Evolutionary conservation across 2,113 vertebrate genomes (phyloP), one percentile per base, ranked within the genome.

Genomic region (Phylloscopus trochiloides): DNA sequence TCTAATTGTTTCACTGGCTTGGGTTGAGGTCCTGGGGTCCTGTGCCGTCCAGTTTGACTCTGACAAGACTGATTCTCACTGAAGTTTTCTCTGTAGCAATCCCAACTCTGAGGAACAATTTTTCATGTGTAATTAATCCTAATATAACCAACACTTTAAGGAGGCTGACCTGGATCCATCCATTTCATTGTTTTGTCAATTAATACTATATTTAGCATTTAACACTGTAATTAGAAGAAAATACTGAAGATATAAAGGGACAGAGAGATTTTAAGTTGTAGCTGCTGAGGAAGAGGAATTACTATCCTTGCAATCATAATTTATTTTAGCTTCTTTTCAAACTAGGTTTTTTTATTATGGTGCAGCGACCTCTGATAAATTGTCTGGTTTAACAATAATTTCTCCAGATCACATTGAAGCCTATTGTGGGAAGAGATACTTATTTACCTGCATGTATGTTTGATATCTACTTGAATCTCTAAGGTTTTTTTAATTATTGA

Each of bases 101-200:
- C 73, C 25, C 32, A 84, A 14, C 16, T 63, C 24, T 54, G 51
- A 89, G 57, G 36, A 93, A 16, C 34, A 74, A 42, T 77, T 84
- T 89, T 80, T 92, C 43, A 16, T 36, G 10, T 94, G 55, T 77
- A 77, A 86, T 94, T 91, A 86, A 68, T 77, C 22, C 34, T 28
- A 21, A 58, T 80, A 84, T 87, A 86, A 50, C 47, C 29, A 86
- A 3, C 34, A 16, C 13, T 91, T 89, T 17, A 29, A 71, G 80
- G 80, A 86, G 76, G 72, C 47, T 91, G 76, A 84, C 80, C 73
- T 77, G 51, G 18, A 84, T 86, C 42, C 48, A 22, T 22, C 76
- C n/a, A 17, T 89, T 92, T 94, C 72, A 86, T 92, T 78, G 65
- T 81, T 91, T 86, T 89, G 34, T 66, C 84, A 80, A 70, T 86